A percentile compares a stretch with the other conserved stretches of the same genome.
Conservation (phyloP, 35 echinoderm and acorn worm genomes). For the Strongylocentrotus purpuratus region DNA sequence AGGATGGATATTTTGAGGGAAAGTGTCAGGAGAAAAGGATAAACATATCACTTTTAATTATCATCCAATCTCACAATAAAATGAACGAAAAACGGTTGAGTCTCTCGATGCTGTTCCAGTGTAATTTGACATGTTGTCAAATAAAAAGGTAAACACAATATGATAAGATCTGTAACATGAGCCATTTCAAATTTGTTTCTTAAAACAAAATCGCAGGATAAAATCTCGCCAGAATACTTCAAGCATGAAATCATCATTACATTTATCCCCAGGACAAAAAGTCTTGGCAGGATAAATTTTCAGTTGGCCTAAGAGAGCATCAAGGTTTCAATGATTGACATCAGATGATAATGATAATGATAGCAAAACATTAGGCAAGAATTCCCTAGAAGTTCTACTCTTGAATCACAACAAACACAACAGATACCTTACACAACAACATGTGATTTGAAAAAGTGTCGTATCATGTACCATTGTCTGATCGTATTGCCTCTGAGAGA, state of each 20-base stretch:
- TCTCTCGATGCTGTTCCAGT: neutral
- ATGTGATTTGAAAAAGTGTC: neutral
- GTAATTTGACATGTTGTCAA: neutral
- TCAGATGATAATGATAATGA: neutral
- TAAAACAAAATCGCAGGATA: neutral
- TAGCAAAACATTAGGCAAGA: neutral
- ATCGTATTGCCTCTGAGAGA: neutral
- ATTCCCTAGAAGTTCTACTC: neutral
- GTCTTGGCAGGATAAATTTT: neutral
- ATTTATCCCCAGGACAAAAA: neutral
- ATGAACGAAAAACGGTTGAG: no score
- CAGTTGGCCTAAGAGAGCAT: neutral
- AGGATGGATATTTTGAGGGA: no score
- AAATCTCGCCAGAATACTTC: neutral
- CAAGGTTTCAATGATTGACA: neutral
- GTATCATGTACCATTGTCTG: neutral
- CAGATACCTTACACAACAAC: neutral
- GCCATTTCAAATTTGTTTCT: neutral
- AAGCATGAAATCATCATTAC: neutral
- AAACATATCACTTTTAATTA: no score
- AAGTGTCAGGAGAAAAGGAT: no score
- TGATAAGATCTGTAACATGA: neutral
- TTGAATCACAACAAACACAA: neutral
- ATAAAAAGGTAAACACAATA: neutral
- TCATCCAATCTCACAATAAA: no score